These are phyloP conservation scores for Lithophane ornitopus DNA, from an alignment of 2,888 invertebrate genomes.

Conservation along the genomic window DNA sequence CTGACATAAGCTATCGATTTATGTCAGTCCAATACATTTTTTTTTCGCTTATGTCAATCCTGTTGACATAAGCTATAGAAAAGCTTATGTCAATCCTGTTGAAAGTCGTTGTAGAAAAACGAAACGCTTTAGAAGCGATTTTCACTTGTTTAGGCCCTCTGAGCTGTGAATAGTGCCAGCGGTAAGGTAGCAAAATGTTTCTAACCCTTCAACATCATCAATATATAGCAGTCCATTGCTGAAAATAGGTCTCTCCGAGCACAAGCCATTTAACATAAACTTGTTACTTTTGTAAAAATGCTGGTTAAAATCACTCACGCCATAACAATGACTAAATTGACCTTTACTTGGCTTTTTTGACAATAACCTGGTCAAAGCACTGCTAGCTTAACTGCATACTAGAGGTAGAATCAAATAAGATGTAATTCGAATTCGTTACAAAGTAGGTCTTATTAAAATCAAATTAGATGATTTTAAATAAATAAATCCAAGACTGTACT, in stretches of 20 bases:
- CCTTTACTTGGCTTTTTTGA: not conserved
- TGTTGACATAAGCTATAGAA: too few species aligned
- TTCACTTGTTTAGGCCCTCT: too few species aligned
- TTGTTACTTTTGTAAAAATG: slow-evolving; percentile 16
- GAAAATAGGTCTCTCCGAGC: not conserved
- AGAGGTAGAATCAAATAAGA: not conserved
- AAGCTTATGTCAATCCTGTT: too few species aligned
- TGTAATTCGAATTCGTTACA: not conserved
- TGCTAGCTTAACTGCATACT: not conserved
- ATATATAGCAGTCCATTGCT: not conserved
- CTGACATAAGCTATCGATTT: too few species aligned
- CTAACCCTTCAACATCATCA: not conserved
- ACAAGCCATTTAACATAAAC: not conserved
- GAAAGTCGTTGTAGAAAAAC: too few species aligned
- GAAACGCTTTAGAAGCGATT: too few species aligned
- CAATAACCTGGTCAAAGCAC: slow-evolving; percentile 3
- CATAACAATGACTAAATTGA: not conserved
- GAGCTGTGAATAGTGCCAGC: not conserved
- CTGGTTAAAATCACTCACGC: not conserved
- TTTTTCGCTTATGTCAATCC: too few species aligned
- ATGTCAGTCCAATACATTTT: too few species aligned
- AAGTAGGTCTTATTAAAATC: not conserved
- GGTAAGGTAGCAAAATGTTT: too few species aligned
- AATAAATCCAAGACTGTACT: not conserved
- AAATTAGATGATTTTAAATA: not conserved